Conservation (phyloP, 2,888 invertebrate genomes). For the Calliscelio sp. region DNA sequence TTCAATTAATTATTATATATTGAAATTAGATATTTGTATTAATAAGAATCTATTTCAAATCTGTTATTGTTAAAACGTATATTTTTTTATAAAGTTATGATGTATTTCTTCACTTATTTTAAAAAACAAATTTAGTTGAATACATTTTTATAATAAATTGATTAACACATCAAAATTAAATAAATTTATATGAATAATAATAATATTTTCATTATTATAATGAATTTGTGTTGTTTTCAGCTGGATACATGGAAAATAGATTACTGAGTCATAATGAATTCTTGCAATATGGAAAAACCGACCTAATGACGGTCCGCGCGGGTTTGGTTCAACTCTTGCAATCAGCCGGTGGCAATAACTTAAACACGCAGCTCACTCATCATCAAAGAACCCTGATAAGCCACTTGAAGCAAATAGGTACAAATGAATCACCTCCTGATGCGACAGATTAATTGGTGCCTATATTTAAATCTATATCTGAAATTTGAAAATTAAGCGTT, state of each 20-base stretch:
- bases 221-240: constrained; percentile 35
- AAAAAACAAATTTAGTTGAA: too few relatives aligned
- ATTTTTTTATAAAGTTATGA: too few relatives aligned
- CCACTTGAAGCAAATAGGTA: constrained; percentile 87
- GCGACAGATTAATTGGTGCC: constrained; percentile 78
- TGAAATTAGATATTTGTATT: too few relatives aligned
- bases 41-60: too few relatives aligned
- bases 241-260: constrained; percentile 77
- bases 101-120: too few relatives aligned
- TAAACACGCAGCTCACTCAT: constrained; percentile 90
- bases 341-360: constrained; percentile 88
- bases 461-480: constrained; percentile 79
- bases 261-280: constrained; percentile 91
- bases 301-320: constrained; percentile 89
- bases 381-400: constrained; percentile 90
- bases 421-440: constrained; percentile 76
- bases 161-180: too few relatives aligned
- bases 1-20: too few relatives aligned
- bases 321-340: constrained; percentile 90
- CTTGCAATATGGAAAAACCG: constrained; percentile 89
- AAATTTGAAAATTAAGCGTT: constrained; percentile 82
- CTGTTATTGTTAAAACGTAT: too few relatives aligned
- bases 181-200: too few relatives aligned
- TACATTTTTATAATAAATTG: too few relatives aligned
- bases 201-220: neutral